phyloP scores from a whole-genome alignment of 2,888 invertebrate species.

The Papilio protenor region DNA sequence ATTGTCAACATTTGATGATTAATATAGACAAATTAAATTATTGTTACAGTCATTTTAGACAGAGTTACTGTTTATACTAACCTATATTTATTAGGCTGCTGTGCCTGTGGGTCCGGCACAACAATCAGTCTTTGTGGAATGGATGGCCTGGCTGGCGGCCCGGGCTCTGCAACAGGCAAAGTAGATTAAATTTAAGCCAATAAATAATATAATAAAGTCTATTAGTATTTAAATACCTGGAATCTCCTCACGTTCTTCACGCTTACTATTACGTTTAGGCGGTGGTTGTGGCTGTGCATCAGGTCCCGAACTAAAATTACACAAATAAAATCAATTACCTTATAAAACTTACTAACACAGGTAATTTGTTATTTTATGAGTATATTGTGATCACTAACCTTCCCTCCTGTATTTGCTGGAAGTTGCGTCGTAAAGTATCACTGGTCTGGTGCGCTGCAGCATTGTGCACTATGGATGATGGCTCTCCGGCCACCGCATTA shows the following conservation, averaged over 20 bases:
- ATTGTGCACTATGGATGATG: constrained; percentile 96
- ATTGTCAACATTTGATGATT: not conserved
- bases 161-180: constrained; percentile 85
- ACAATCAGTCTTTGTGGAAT: constrained; percentile 96
- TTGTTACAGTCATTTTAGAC: no score
- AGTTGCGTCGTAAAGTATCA: constrained; percentile 97
- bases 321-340: not conserved
- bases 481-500: constrained; percentile 95
- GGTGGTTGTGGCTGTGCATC: constrained; percentile 86
- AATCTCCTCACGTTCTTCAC: constrained; percentile 85
- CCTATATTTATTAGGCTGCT: constrained; percentile 87
- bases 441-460: constrained; percentile 91
- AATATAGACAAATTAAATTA: constrained; percentile 39
- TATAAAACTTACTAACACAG: not conserved
- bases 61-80: constrained; percentile 50
- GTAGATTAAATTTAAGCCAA: constrained; percentile 29
- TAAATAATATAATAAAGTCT: not conserved
- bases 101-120: constrained; percentile 94
- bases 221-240: constrained; percentile 65
- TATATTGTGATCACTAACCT: constrained; percentile 58
- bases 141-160: constrained; percentile 94
- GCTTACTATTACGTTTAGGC: constrained; percentile 84
- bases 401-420: constrained; percentile 98
- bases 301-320: constrained; percentile 80
- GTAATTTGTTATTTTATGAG: not conserved